phyloP scores from a whole-genome alignment of 2,797 vertebrate species.

The Schizopygopsis malacanthus region DNA sequence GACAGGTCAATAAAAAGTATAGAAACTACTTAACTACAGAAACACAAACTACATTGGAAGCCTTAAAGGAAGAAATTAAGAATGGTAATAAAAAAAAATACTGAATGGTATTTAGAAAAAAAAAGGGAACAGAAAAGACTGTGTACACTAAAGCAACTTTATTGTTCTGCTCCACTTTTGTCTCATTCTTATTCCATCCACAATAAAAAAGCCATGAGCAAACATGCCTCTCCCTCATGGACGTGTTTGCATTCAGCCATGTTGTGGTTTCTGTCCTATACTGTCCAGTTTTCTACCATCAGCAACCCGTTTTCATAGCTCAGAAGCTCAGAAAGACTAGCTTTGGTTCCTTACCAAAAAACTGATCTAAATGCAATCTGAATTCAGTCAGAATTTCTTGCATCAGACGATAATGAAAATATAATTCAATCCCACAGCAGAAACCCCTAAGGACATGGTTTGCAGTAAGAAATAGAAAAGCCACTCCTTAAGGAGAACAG shows the following conservation, averaged over 20 bases:
- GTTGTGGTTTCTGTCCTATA: neutral
- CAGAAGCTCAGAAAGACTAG: neutral
- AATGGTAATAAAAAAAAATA: neutral
- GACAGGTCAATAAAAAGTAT: neutral
- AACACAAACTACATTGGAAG: neutral
- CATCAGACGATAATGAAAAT: neutral
- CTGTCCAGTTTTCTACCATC: neutral
- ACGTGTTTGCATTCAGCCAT: conserved; percentile 13
- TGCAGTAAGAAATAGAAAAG: neutral
- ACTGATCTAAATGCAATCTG: neutral
- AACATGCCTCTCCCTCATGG: conserved; percentile 32
- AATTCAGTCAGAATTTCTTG: neutral
- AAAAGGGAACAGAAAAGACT: conserved; percentile 16
- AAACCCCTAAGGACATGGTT: conserved; percentile 3
- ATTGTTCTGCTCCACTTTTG: conserved; percentile 5
- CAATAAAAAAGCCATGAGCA: conserved; percentile 11
- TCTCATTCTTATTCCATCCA: neutral
- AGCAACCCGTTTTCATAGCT: neutral
- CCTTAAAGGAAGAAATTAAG: neutral
- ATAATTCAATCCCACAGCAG: neutral
- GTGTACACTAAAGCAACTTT: neutral
- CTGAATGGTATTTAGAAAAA: neutral
- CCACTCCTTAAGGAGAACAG: neutral
- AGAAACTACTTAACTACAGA: neutral
- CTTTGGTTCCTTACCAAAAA: neutral